Evolutionary conservation across 2,888 invertebrate species (phyloP), one percentile per base, ranked within the genome.

Genomic region (Sinhomidia bicolor): DNA sequence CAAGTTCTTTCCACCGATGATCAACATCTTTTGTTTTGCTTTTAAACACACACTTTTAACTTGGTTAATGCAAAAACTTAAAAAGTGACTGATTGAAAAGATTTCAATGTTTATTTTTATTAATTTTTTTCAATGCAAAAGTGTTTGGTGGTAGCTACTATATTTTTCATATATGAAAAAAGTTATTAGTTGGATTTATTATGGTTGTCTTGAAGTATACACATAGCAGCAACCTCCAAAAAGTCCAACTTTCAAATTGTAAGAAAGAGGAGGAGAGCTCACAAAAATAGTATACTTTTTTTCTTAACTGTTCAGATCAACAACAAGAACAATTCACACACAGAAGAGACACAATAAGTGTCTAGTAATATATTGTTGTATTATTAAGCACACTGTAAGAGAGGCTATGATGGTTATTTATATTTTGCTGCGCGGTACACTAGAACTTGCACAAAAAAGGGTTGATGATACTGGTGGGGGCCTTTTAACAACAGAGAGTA

Each of bases 361-460:
- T n/a, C n/a, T n/a, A n/a, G n/a, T n/a, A n/a, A n/a, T n/a, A n/a
- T n/a, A n/a, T n/a, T n/a, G n/a, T n/a, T n/a, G n/a, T 60, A 60
- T 60, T 60, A 68, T n/a, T 9, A 44, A 71, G 47, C 44, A 51
- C 51, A 47, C 29, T 47, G 14, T 6, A n/a, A n/a, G n/a, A n/a
- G n/a, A n/a, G n/a, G n/a, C n/a, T n/a, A n/a, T 54, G 54, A n/a
- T n/a, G 76, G 51, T 17, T 76, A 76, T 76, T 60, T 79, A 79
- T 79, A 20, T 78, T 71, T 79, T 79, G 51, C 20, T 79, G 79
- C 36, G 36, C 60, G 60, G 20, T 79, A 41, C 79, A 60, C 79
- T 79, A 60, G 44, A 79, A 79, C 79, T 79, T 79, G 79, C 60
- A 79, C 78, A 78, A 20, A 79, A 74, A 65, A 68, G 47, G 81